A percentile compares a stretch with the other conserved stretches of the same genome.
Conservation (phyloP, 2,797 vertebrate species). For the Stomatorhinus walkeri region DNA sequence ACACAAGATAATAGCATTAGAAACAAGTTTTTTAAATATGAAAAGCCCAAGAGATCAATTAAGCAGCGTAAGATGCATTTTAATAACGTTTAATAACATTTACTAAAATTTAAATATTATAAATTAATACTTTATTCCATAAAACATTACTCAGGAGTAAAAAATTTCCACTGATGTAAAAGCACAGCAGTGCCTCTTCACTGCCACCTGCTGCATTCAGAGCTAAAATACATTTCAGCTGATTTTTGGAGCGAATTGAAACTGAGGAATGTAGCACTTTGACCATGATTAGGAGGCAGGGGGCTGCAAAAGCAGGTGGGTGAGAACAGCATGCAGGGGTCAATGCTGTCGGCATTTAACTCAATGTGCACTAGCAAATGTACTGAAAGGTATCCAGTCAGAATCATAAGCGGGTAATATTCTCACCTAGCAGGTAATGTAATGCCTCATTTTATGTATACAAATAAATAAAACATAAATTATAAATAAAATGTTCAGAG, state of each 20-base stretch:
- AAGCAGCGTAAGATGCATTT: neutral
- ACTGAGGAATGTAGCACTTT: neutral
- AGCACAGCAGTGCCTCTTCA: neutral
- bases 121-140: neutral
- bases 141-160: neutral
- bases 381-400: neutral
- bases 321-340: neutral
- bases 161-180: neutral
- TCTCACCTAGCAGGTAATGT: neutral
- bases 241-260: neutral
- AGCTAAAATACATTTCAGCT: neutral
- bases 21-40: neutral
- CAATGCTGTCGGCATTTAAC: neutral
- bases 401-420: neutral
- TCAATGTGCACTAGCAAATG: neutral
- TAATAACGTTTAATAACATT: neutral
- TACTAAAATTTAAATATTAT: neutral
- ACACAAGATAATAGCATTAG: neutral
- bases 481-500: neutral
- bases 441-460: neutral
- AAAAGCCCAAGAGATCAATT: neutral
- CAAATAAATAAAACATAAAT: neutral
- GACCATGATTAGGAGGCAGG: neutral
- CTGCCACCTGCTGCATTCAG: slow-evolving; percentile 21
- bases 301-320: neutral